Base-by-base conservation (phyloP, 2,113 vertebrate species). In the Cebidichthys violaceus region DNA sequence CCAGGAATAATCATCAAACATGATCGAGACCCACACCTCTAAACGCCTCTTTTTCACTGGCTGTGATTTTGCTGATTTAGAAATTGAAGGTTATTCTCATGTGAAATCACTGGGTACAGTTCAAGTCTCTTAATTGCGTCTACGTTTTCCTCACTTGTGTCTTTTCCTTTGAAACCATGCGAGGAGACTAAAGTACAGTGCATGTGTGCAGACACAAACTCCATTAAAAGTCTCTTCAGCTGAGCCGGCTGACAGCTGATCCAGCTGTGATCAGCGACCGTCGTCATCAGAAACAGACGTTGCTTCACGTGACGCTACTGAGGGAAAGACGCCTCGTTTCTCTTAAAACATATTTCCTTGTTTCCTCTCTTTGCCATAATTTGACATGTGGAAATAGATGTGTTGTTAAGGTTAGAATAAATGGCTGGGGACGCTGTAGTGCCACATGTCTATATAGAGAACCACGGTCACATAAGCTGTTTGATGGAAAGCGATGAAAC, bases 401-500 rank as follows among this genome's bases (percentile, higher is more conserved):
- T 50, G 41, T 55, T 61, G 62, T 27, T 14, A 54, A 66, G 52
- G 47, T 41, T 70, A 22, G 24, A 79, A 60, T 54, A 6, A 80
- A 65, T 41, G 18, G 29, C 62, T 47, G 8, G 55, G 71, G 74
- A 88, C 8, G 39, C 72, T 67, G 31, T 45, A 24, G 39, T 74
- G 61, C 82, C 75, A 80, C 75, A 64, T 67, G 60, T 80, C 77
- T 57, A 0, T 74, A 80, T 71, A 65, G 65, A 82, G 79, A 86
- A 77, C 45, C 77, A 57, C 64, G 47, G 59, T 77, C 75, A 85
- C 72, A 78, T 77, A 65, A 84, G 61, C 75, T 71, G 70, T 86
- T 90, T 79, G 60, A 64, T 79, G 72, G 50, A 79, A 77, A 82
- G 59, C 39, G 50, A 85, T 90, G 85, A 86, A 59, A 77, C 59